Conservation (phyloP, 2,113 vertebrate genomes). For the Gopherus evgoodei region DNA sequence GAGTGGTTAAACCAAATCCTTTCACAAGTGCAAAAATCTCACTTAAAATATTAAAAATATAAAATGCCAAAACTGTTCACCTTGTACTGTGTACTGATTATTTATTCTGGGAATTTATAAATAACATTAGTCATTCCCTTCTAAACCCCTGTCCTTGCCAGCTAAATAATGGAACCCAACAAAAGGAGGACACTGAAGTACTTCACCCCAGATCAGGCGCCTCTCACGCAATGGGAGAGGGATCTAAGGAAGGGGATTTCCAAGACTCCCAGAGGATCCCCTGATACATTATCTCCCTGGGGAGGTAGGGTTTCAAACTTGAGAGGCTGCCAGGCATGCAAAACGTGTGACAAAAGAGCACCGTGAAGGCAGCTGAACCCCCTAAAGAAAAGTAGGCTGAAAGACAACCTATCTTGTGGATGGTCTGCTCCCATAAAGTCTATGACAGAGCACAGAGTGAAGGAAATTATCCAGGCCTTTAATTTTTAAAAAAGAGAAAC, state of each 20-base stretch:
- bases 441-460: not conserved
- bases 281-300: not conserved
- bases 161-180: not conserved
- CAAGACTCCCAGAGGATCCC: not conserved
- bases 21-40: not conserved
- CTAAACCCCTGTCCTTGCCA: not conserved
- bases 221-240: not conserved
- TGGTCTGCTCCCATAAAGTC: not conserved
- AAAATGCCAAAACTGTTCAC: not conserved
- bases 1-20: fast-evolving
- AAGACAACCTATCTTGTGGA: not conserved
- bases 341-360: not conserved
- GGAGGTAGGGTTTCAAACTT: not conserved
- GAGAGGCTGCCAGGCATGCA: not conserved
- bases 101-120: not conserved
- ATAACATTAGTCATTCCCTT: not conserved
- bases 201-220: not conserved
- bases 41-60: not conserved
- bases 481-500: not conserved
- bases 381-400: not conserved
- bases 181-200: not conserved
- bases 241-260: not conserved
- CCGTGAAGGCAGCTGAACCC: not conserved
- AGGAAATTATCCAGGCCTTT: not conserved
- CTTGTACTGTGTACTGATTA: not conserved